Evolutionary conservation across 2,113 vertebrate genomes (phyloP), one percentile per base, ranked within the genome.

Genomic region (Pipa parva): DNA sequence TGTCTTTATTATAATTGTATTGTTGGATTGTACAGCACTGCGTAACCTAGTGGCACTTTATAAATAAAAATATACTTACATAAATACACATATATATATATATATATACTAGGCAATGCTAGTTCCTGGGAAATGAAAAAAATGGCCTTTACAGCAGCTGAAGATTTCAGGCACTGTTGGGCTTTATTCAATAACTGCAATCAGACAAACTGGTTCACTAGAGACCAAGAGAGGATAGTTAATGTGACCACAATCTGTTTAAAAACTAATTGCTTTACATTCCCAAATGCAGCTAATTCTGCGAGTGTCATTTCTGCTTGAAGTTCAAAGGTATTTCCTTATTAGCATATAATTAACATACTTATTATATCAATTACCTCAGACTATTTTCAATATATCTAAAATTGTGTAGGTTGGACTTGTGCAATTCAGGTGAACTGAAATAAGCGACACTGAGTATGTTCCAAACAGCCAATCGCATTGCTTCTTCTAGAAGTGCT

Each of bases 261-360:
- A 72, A 74, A 75, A 85, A 83, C 79, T 78, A 86, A 87, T 80
- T 84, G 80, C 79, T 83, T 82, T 74, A 72, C 71, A 76, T 81
- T 85, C 78, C 82, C 80, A 71, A 76, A 80, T 60, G 65, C 71
- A 78, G 73, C 73, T 28, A 0, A 76, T 77, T 82, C 72, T 76
- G 1, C 51, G 68, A 58, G 76, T 73, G 79, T 80, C 81, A 79
- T 83, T 79, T 77, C 80, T 76, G 81, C 79, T 76, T 72, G 65
- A 77, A 84, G 83, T 84, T 87, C 85, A 85, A 85, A 88, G 79
- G 75, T 83, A 81, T 83, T 84, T 86, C 81, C 76, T 81, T 84
- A 88, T 81, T 85, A 85, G 71, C 74, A 84, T 73, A 80, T 82
- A 87, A 87, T 88, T 85, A 87, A 78, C 79, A 81, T 76, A 71